Evolutionary conservation across 2,113 vertebrate species (phyloP).

Genomic region (Burhinus oedicnemus): DNA sequence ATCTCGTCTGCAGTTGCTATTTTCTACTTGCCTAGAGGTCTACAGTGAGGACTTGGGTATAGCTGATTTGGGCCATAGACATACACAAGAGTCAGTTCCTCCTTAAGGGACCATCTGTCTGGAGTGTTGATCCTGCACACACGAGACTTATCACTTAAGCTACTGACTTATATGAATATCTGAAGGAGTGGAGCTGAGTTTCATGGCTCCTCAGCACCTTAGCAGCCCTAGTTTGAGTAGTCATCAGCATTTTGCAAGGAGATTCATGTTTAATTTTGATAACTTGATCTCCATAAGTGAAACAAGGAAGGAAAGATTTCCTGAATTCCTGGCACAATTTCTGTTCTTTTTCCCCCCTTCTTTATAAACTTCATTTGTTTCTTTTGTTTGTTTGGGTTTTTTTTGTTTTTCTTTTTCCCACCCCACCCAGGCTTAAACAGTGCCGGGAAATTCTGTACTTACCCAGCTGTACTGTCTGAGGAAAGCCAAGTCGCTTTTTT

Average conservation of each 20-base stretch:
- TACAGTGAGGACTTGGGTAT: background rate
- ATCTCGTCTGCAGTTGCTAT: background rate
- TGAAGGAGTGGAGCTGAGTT: background rate
- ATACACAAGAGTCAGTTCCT: background rate
- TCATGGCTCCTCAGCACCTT: background rate
- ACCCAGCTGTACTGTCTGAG: conserved; percentile 23
- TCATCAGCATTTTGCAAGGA: background rate
- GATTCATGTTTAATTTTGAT: background rate
- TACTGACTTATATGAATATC: background rate
- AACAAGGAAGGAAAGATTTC: conserved; percentile 9
- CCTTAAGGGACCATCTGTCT: background rate
- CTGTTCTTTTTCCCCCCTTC: background rate
- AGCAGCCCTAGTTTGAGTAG: background rate
- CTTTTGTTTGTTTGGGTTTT: background rate
- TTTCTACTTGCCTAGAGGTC: background rate
- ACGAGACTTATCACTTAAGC: background rate
- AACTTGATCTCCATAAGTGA: background rate
- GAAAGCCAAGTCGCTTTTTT: background rate
- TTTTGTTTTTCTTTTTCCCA: conserved; percentile 17
- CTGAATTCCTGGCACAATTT: background rate
- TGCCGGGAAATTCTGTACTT: conserved; percentile 51
- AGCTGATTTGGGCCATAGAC: background rate
- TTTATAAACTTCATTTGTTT: conserved; percentile 1
- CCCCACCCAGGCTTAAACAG: conserved; percentile 20
- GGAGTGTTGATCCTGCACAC: background rate